Conservation (phyloP, 2,797 vertebrate genomes). For the Macroramphosus scolopax region DNA sequence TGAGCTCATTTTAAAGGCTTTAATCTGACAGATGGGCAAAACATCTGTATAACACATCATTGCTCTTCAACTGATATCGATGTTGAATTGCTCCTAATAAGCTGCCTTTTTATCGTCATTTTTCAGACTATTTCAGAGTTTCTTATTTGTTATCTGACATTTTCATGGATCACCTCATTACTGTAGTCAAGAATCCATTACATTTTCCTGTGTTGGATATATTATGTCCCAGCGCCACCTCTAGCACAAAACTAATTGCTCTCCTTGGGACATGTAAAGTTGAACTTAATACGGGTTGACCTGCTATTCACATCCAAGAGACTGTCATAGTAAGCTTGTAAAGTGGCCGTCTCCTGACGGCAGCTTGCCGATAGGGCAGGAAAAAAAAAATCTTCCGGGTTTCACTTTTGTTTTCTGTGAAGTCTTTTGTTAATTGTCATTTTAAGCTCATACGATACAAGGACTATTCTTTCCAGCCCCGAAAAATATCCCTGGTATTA, state of each 20-base stretch:
- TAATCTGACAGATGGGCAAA: slow-evolving; percentile 16
- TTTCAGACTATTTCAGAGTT: slow-evolving; percentile 33
- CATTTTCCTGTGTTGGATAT: slow-evolving; percentile 41
- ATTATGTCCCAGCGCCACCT: slow-evolving; percentile 60
- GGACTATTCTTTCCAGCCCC: background rate
- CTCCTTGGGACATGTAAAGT: slow-evolving; percentile 72
- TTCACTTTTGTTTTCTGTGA: slow-evolving; percentile 50
- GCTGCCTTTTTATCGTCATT: slow-evolving; percentile 14
- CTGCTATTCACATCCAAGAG: slow-evolving; percentile 53
- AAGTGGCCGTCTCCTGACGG: slow-evolving; percentile 44
- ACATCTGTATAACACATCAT: slow-evolving; percentile 1
- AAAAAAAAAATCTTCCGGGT: slow-evolving; percentile 33
- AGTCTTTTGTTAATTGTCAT: slow-evolving; percentile 52
- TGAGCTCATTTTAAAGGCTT: slow-evolving; percentile 21
- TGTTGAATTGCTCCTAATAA: slow-evolving; percentile 12
- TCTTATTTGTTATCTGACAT: slow-evolving; percentile 52
- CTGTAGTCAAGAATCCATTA: slow-evolving; percentile 59
- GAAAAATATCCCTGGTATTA: slow-evolving; percentile 25
- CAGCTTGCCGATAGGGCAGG: slow-evolving; percentile 38
- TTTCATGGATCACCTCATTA: slow-evolving; percentile 64
- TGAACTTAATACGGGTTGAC: slow-evolving; percentile 68
- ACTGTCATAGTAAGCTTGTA: slow-evolving; percentile 48
- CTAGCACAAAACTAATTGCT: slow-evolving; percentile 70
- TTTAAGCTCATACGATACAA: slow-evolving; percentile 41
- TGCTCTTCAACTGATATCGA: slow-evolving; percentile 17